A percentile compares a stretch with the other conserved stretches of the same genome.
These are phyloP conservation scores for Chaetorhynchus papuensis DNA, from an alignment of 2,113 vertebrate species.

Conservation along the genomic window DNA sequence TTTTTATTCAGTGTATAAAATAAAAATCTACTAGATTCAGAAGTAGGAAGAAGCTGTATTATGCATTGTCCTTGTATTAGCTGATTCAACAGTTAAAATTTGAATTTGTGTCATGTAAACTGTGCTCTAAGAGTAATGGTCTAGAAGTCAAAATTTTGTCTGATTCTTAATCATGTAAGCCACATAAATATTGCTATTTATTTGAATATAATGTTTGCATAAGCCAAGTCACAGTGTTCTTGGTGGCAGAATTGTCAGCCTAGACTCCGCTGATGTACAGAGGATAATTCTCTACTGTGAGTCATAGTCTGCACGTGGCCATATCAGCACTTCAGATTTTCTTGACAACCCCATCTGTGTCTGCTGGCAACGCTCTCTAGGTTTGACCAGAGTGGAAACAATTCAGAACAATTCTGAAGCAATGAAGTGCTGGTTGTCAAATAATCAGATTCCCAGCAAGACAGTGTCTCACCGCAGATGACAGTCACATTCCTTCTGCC, in stretches of 20 bases:
- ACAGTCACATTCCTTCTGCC: not conserved
- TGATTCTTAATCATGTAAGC: not conserved
- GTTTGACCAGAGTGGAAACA: slow-evolving; percentile 54
- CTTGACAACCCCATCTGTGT: slow-evolving; percentile 52
- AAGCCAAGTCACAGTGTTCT: slow-evolving; percentile 4
- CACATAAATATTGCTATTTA: not conserved
- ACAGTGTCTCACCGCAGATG: not conserved
- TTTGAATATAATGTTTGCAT: not conserved
- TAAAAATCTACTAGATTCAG: not conserved
- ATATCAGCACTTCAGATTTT: slow-evolving; percentile 55
- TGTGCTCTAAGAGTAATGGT: not conserved
- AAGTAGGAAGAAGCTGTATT: not conserved
- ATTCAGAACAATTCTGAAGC: slow-evolving; percentile 25
- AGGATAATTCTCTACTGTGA: slow-evolving; percentile 34
- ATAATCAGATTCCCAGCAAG: slow-evolving; percentile 10
- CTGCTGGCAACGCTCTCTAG: not conserved
- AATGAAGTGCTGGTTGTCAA: slow-evolving; percentile 26
- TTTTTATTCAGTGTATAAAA: not conserved
- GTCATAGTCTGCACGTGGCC: slow-evolving; percentile 53
- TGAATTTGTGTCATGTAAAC: not conserved
- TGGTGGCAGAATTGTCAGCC: slow-evolving; percentile 24
- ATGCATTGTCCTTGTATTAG: not conserved
- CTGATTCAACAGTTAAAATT: not conserved
- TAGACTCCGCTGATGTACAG: not conserved
- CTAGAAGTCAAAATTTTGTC: not conserved